Base-by-base conservation (phyloP, 2,888 invertebrate genomes). In the Athalia cordata region DNA sequence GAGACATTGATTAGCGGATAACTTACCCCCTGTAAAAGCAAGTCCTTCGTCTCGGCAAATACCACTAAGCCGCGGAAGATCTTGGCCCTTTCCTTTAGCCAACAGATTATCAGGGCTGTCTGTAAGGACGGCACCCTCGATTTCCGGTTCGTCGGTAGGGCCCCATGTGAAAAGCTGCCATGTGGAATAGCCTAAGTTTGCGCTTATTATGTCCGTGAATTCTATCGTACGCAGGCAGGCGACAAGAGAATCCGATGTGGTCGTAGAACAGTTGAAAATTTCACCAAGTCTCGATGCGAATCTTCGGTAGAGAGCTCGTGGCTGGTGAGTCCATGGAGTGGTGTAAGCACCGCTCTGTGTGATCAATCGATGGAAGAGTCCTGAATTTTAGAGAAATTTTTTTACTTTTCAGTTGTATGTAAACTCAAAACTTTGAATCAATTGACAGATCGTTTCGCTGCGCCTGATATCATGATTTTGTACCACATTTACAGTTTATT, bases 21-120 rank as follows among this genome's bases (percentile, higher is more conserved):
- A 68, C n/a, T 88, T 87, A 94, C 94, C 91, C 84, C 93, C 92
- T 57, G 93, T 94, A 55, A 94, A 94, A 83, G 94, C 94, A 9
- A 94, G 89, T 65, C 95, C 95, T 87, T 95, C 95, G 49, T 94
- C 92, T 13, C 92, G 91, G 0, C 93, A 93, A 74, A 93, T 92
- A 1, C 93, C 93, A 0, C 93, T 90, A 77, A 95, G 91, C 90
- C 94, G 93, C 0, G 95, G 95, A 0, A 94, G 81, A 77, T 93
- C 91, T 13, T 92, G 90, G 84, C 93, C 92, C 55, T 91, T 89
- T 0, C 93, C 93, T 4, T 91, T 88, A 77, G 88, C 91, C 1
- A 95, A 91, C 0, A 93, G 90, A 29, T 68, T 68, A 8, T 11
- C 43, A 8, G 68, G 55, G n/a, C 15, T 68, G 6, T 68, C 68